Percentiles rank a stretch among this genome's conserved stretches.
phyloP scores from a whole-genome alignment of 2,888 invertebrate genomes.

The Oligia fasciuncula region DNA sequence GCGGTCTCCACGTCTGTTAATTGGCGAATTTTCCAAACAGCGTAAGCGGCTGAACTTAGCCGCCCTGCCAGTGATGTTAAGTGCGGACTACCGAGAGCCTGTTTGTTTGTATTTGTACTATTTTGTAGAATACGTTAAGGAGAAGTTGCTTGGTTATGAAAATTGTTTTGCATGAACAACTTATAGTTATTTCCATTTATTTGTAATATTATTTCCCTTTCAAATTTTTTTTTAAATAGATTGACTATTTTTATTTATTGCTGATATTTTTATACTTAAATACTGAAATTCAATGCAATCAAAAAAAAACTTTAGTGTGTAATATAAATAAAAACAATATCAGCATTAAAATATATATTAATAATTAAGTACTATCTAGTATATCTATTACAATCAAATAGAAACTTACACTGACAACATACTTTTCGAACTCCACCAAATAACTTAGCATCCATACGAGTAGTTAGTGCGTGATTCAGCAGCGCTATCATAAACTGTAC shows the following conservation, averaged over 20 bases:
- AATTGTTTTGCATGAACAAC: background rate
- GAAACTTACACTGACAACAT: background rate
- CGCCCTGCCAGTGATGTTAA: too few species aligned
- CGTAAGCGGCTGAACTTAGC: too few species aligned
- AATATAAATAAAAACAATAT: background rate
- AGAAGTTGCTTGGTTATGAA: background rate
- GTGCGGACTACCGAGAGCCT: conserved; percentile 22
- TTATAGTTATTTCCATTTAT: background rate
- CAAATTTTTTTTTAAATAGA: background rate
- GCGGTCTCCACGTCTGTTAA: too few species aligned
- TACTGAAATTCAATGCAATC: background rate
- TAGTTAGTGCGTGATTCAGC: conserved; percentile 4
- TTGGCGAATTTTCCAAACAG: too few species aligned
- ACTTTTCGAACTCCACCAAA: background rate
- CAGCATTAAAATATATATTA: background rate
- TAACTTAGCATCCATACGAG: conserved; percentile 6
- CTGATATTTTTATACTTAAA: background rate
- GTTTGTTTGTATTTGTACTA: conserved; percentile 32
- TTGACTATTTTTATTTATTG: background rate
- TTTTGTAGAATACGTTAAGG: conserved; percentile 11
- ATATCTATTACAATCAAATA: background rate
- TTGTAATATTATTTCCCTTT: background rate
- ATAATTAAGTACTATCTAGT: background rate
- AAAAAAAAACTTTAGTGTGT: background rate
- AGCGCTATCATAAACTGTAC: background rate